Percentiles rank a stretch among this genome's conserved stretches.
These are phyloP conservation scores for Mylabris sibirica DNA, from an alignment of 2,888 invertebrate genomes.

Conservation along the genomic window DNA sequence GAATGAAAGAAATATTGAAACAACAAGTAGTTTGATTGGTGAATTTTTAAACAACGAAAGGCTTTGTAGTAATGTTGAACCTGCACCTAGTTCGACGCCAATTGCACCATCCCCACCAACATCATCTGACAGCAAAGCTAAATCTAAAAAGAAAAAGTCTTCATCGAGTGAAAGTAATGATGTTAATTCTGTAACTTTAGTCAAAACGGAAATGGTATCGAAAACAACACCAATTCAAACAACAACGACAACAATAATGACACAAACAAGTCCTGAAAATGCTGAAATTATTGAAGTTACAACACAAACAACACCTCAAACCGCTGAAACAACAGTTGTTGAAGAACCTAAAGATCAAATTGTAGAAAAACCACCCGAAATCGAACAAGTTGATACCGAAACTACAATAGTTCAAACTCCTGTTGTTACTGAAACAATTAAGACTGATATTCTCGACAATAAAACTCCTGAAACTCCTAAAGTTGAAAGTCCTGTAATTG, in stretches of 20 bases:
- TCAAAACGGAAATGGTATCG: constrained; percentile 28
- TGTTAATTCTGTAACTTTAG: constrained; percentile 38
- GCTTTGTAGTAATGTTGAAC: constrained; percentile 51
- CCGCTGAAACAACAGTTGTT: constrained; percentile 17
- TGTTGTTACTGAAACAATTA: not conserved
- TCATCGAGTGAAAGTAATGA: constrained; percentile 47
- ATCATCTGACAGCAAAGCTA: constrained; percentile 36
- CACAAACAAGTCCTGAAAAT: constrained; percentile 16
- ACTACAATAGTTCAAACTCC: no score
- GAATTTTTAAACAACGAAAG: constrained; percentile 49
- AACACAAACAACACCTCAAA: constrained; percentile 30
- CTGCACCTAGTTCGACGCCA: constrained; percentile 48
- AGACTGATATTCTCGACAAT: not conserved
- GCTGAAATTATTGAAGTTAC: constrained; percentile 31
- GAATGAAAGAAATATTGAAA: constrained; percentile 33
- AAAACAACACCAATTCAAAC: constrained; percentile 23
- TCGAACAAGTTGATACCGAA: not conserved
- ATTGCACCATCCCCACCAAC: not conserved
- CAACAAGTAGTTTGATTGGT: constrained; percentile 33
- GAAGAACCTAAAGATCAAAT: not conserved
- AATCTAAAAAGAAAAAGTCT: constrained; percentile 44
- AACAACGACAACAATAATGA: constrained; percentile 23
- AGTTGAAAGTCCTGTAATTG: not conserved
- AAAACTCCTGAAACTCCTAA: not conserved
- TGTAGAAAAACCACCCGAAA: not conserved